These are phyloP conservation scores for Acanthococcus lagerstroemiae DNA, from an alignment of 2,888 invertebrate species.

Conservation along the genomic window DNA sequence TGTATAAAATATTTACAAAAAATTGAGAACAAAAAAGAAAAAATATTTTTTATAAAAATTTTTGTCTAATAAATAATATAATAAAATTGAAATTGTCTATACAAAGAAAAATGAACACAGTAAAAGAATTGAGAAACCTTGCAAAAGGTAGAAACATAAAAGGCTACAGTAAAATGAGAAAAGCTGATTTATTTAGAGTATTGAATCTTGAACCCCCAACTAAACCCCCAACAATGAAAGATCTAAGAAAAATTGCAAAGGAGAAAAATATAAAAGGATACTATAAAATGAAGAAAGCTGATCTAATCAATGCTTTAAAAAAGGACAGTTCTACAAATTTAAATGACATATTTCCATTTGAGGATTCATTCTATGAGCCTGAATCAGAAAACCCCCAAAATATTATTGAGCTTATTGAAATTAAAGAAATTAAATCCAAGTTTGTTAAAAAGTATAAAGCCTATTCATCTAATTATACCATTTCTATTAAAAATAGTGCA, in stretches of 20 bases:
- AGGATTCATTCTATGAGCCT: slow-evolving; percentile 16
- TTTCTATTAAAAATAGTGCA: slow-evolving; percentile 9
- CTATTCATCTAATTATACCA: background rate
- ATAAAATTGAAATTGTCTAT: slow-evolving; percentile 2
- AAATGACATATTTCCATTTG: slow-evolving; percentile 9
- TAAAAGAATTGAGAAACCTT: slow-evolving; percentile 15
- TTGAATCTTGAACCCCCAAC: no score
- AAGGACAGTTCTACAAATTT: background rate
- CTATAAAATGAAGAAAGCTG: slow-evolving; percentile 17
- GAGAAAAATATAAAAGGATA: slow-evolving; percentile 20
- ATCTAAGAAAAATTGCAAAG: slow-evolving; percentile 13
- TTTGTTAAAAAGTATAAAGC: background rate
- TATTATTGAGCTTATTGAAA: slow-evolving; percentile 9
- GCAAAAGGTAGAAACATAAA: slow-evolving; percentile 19
- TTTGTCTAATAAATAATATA: slow-evolving; percentile 14
- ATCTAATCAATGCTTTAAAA: slow-evolving; percentile 11
- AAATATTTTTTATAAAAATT: slow-evolving; percentile 5
- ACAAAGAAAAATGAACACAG: background rate
- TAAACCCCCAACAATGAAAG: slow-evolving; percentile 2
- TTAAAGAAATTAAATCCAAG: slow-evolving; percentile 1
- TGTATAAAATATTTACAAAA: no score
- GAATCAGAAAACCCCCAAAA: background rate
- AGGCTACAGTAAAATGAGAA: no score
- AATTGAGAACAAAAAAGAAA: background rate
- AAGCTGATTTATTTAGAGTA: slow-evolving; percentile 4